These are phyloP conservation scores for Parasteatoda tepidariorum DNA, from an alignment of 1,140 invertebrate species.

Conservation along the genomic window DNA sequence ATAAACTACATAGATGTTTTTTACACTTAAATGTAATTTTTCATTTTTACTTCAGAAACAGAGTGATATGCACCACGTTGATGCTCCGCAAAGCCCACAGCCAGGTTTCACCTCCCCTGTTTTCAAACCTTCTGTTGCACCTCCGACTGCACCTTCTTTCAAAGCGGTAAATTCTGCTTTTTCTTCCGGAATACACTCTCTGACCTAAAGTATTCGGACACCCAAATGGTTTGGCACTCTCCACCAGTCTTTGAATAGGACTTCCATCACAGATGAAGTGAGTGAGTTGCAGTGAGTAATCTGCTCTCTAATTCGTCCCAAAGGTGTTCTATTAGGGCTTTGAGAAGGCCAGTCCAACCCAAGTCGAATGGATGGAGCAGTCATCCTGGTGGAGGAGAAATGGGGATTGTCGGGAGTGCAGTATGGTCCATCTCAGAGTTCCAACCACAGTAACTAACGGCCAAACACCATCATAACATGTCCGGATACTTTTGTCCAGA, in stretches of 20 bases:
- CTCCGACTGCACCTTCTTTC: constrained; percentile 11
- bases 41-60: constrained; percentile 33
- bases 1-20: too few relatives aligned
- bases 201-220: background rate
- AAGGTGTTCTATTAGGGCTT: background rate
- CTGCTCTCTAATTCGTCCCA: too few relatives aligned
- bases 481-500: too few relatives aligned
- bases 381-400: too few relatives aligned
- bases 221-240: background rate
- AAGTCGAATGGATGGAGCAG: too few relatives aligned
- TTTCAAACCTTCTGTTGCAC: constrained; percentile 13
- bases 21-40: too few relatives aligned
- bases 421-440: background rate
- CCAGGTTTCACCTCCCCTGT: constrained; percentile 11
- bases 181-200: background rate
- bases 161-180: constrained; percentile 11
- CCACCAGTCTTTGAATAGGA: too few relatives aligned
- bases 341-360: too few relatives aligned
- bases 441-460: background rate
- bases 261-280: too few relatives aligned
- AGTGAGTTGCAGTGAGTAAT: background rate
- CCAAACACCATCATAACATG: too few relatives aligned
- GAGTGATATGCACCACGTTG: constrained; percentile 59
- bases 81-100: constrained; percentile 55
- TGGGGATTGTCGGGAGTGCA: too few relatives aligned